phyloP scores from a whole-genome alignment of 2,797 vertebrate species.

The Champsocephalus gunnari region DNA sequence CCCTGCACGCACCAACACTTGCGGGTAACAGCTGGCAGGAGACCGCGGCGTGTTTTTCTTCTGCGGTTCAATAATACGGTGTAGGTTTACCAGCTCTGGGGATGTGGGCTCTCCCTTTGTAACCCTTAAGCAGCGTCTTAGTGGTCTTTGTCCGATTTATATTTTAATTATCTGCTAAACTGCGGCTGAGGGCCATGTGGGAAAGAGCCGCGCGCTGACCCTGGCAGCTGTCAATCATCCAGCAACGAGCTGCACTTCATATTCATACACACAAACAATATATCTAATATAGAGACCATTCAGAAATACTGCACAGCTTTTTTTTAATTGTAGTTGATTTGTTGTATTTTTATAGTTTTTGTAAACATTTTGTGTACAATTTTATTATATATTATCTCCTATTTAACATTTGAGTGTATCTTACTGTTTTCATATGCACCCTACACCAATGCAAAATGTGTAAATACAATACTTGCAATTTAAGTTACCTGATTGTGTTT shows the following conservation, averaged over 20 bases:
- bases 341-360: too few relatives aligned
- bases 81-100: conserved; percentile 82
- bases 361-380: too few relatives aligned
- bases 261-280: not conserved
- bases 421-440: too few relatives aligned
- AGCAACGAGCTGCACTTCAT: conserved; percentile 45
- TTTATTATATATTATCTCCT: too few relatives aligned
- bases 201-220: conserved; percentile 71
- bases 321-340: too few relatives aligned
- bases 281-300: not conserved
- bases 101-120: conserved; percentile 77
- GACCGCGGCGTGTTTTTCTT: conserved; percentile 71
- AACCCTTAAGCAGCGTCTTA: conserved; percentile 78
- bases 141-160: conserved; percentile 80
- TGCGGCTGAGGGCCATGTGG: conserved; percentile 78
- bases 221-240: conserved; percentile 81
- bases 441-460: too few relatives aligned
- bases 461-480: too few relatives aligned
- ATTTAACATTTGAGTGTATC: too few relatives aligned
- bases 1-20: conserved; percentile 34
- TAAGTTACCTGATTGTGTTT: too few relatives aligned
- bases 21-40: conserved; percentile 78
- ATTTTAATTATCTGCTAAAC: conserved; percentile 91
- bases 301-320: too few relatives aligned
- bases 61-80: conserved; percentile 75